Percentiles rank a stretch among this genome's conserved stretches.
Evolutionary conservation across 2,888 invertebrate species (phyloP).

Genomic region (Parochlus steinenii): DNA sequence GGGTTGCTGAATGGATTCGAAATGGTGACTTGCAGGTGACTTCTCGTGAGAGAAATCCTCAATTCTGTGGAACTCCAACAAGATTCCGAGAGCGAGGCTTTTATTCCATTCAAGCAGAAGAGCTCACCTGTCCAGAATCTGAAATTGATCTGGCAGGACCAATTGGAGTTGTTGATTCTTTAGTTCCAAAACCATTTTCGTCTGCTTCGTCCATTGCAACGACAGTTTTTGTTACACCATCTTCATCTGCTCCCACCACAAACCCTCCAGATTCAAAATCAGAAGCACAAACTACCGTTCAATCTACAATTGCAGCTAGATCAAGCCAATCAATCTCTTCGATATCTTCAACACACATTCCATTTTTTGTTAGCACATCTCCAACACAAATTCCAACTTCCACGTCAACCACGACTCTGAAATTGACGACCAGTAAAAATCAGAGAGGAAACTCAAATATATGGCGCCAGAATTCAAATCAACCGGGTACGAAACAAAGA

Average conservation of each 20-base stretch:
- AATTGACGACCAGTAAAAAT: conserved; percentile 26
- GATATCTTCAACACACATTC: conserved; percentile 18
- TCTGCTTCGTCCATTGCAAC: conserved; percentile 18
- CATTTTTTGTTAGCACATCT: conserved; percentile 3
- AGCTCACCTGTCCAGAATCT: conserved; percentile 40
- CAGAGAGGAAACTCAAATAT: conserved; percentile 34
- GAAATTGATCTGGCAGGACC: conserved; percentile 34
- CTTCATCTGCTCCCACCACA: conserved; percentile 21
- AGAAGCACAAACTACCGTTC: conserved; percentile 16
- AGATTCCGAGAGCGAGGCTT: conserved; percentile 67
- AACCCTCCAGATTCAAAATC: conserved; percentile 21
- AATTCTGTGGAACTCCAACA: conserved; percentile 76
- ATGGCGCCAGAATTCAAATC: conserved; percentile 26
- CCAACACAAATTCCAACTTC: conserved; percentile 12
- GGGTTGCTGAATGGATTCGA: conserved; percentile 84
- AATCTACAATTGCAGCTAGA: conserved; percentile 16
- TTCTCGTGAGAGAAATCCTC: conserved; percentile 78
- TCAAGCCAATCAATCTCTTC: conserved; percentile 21
- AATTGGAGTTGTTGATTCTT: conserved; percentile 28
- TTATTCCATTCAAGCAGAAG: conserved; percentile 71
- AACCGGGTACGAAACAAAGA: conserved; percentile 29
- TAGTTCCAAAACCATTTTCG: conserved; percentile 25
- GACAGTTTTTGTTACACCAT: conserved; percentile 18
- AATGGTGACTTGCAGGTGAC: conserved; percentile 76
- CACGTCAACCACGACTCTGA: conserved; percentile 11